A percentile compares a stretch with the other conserved stretches of the same genome.
These are phyloP conservation scores for Pseudonaja textilis DNA, from an alignment of 2,113 vertebrate genomes.

Conservation along the genomic window DNA sequence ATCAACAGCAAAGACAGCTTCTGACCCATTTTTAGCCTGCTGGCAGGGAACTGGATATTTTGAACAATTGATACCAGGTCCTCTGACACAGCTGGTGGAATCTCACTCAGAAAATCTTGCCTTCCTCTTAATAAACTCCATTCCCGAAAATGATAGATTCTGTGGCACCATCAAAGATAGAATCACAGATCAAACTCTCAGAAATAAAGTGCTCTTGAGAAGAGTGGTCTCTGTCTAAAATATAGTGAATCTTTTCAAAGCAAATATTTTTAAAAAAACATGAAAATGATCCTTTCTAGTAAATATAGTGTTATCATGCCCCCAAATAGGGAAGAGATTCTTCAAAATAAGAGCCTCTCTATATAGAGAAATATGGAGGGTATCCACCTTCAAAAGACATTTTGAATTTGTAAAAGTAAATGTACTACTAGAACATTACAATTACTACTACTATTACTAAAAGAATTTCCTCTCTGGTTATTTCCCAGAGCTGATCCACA, in stretches of 20 bases:
- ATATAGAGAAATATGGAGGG: neutral
- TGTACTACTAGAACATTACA: neutral
- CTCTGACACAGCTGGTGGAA: neutral
- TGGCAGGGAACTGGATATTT: neutral
- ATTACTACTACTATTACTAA: neutral
- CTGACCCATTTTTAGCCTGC: neutral
- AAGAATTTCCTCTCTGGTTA: neutral
- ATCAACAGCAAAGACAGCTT: neutral
- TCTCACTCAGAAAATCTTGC: neutral
- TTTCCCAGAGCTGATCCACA: neutral
- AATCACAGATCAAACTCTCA: neutral
- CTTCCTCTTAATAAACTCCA: neutral
- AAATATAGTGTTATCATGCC: neutral
- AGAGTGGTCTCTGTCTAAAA: neutral
- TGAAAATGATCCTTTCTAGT: neutral
- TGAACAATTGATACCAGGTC: neutral
- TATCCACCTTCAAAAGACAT: neutral
- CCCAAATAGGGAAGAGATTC: neutral
- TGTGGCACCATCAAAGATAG: neutral
- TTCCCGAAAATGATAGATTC: neutral
- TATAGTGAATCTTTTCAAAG: neutral
- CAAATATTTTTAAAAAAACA: neutral
- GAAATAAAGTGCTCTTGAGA: neutral
- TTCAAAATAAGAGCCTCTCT: neutral
- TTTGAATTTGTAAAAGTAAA: neutral